A percentile compares a stretch with the other conserved stretches of the same genome.
Conservation (phyloP, 2,113 vertebrate species). For the Baryphthengus martii region DNA sequence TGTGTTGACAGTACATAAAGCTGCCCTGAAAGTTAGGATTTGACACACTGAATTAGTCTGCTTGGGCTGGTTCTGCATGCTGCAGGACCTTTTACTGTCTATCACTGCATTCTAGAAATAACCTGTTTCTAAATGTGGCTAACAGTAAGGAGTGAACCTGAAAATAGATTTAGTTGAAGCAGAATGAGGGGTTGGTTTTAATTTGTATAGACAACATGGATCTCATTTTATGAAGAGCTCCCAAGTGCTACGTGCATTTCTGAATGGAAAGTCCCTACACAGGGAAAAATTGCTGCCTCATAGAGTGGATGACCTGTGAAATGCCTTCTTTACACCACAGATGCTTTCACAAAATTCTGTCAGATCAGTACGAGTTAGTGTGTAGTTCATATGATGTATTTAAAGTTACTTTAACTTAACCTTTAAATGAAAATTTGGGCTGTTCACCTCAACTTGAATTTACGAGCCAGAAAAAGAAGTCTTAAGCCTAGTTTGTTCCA, state of each 20-base stretch:
- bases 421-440: background rate
- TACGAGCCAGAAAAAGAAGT: background rate
- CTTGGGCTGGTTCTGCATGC: background rate
- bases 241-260: fast-evolving
- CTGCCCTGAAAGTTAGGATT: background rate
- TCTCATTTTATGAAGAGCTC: background rate
- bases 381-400: background rate
- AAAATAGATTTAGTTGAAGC: background rate
- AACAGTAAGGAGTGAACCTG: background rate
- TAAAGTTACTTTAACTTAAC: background rate
- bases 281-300: background rate
- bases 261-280: background rate
- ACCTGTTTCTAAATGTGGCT: background rate
- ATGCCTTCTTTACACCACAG: background rate
- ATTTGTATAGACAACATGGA: fast-evolving
- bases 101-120: background rate
- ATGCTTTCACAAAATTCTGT: background rate
- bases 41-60: background rate
- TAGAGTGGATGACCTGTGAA: background rate
- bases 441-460: background rate
- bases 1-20: background rate
- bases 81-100: background rate
- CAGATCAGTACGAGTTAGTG: background rate
- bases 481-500: slow-evolving; percentile 17
- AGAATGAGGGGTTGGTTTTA: background rate